Conservation (phyloP, 1,140 invertebrate genomes). For the Eriosoma lanigerum region DNA sequence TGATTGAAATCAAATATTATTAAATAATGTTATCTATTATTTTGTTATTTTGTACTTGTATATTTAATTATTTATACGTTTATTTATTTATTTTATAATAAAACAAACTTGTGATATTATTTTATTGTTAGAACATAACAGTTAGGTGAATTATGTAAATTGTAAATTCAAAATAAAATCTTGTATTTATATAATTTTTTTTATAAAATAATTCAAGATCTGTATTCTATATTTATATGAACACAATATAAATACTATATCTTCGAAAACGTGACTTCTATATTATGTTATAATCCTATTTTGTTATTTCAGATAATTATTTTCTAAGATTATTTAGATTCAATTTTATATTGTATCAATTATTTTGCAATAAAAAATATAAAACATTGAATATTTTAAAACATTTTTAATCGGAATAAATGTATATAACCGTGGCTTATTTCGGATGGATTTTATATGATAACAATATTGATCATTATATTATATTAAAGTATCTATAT, state of each 20-base stretch:
- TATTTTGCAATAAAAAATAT: too few relatives aligned
- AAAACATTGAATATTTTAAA: too few relatives aligned
- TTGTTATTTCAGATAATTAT: neutral
- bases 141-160: neutral
- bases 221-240: neutral
- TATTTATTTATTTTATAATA: slow-evolving; percentile 48
- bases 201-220: slow-evolving; percentile 3
- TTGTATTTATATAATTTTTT: neutral
- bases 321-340: too few relatives aligned
- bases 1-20: slow-evolving; percentile 12
- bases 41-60: neutral
- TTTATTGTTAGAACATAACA: neutral
- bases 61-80: slow-evolving; percentile 31
- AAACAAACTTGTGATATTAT: slow-evolving; percentile 48
- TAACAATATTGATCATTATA: too few relatives aligned
- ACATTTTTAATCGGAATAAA: too few relatives aligned
- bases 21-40: neutral
- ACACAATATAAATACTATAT: neutral
- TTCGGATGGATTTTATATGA: too few relatives aligned
- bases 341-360: too few relatives aligned
- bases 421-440: too few relatives aligned
- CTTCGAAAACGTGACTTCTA: neutral
- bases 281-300: neutral
- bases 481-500: too few relatives aligned
- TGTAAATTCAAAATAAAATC: neutral